Evolutionary conservation across 2,888 invertebrate species (phyloP), one percentile per base, ranked within the genome.

Genomic region (Chesias legatella): DNA sequence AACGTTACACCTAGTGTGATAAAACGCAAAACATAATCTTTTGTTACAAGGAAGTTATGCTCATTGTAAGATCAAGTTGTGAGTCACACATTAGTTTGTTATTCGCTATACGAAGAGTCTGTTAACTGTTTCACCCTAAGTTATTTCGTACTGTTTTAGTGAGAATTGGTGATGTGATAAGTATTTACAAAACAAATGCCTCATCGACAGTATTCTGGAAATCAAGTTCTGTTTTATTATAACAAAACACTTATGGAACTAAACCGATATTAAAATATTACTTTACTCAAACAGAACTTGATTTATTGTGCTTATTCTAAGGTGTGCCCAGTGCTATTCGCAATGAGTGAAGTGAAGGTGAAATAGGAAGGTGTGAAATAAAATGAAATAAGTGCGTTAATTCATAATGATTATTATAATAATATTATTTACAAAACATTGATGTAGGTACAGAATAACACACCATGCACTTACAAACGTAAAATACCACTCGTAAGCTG

Each of bases 391-490:
- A 85, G 81, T 82, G 85, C 77, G 76, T 79, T 80, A 81, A 82
- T 81, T 82, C 72, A 80, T 73, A 83, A 79, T 79, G 74, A 71
- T 71, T 81, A 75, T 55, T 86, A 82, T 85, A 73, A 73, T 76
- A 74, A 75, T 78, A 84, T 81, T 88, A 84, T 85, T 84, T 85
- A 88, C 83, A 88, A 79, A 72, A 77, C 72, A 71, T 54, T 68
- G 63, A 61, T 56, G 56, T n/a, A n/a, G n/a, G n/a, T 73, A 80
- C 69, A 79, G 74, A 83, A 82, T 74, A 84, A 79, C 84, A 84
- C 85, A 82, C 84, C 88, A 88, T 89, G 89, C 88, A 89, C 85
- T 85, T 82, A 84, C 73, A 81, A 68, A 79, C 66, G 72, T 73
- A 71, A 62, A 75, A 70, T 74, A 74, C 67, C 72, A 76, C 73